phyloP scores from a whole-genome alignment of 2,888 invertebrate species.

The Anticlea derivata region DNA sequence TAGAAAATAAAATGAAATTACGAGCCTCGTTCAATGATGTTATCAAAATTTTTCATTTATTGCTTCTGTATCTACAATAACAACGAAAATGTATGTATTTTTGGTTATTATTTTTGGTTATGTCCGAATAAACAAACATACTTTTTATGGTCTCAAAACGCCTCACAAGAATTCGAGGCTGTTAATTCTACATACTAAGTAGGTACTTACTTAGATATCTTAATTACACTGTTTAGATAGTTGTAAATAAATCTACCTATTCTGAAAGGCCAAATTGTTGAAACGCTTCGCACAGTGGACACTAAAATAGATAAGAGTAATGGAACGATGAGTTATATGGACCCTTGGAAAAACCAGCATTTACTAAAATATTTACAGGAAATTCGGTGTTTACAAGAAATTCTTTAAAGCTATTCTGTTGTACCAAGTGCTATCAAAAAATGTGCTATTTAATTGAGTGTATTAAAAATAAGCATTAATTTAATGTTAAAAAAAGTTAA shows the following conservation, averaged over 20 bases:
- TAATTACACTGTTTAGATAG: slow-evolving; percentile 7
- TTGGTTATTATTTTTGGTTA: no score
- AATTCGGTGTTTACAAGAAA: background rate
- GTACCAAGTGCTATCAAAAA: slow-evolving; percentile 9
- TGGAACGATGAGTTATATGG: background rate
- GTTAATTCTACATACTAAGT: no score
- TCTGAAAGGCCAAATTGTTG: slow-evolving; percentile 27
- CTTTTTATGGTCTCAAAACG: no score
- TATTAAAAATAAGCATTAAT: slow-evolving; percentile 12
- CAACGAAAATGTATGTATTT: no score
- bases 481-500: no score
- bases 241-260: slow-evolving; percentile 14
- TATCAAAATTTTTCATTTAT: background rate
- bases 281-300: slow-evolving; percentile 7
- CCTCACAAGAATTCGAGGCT: no score
- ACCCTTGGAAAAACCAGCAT: background rate
- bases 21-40: background rate
- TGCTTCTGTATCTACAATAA: slow-evolving; percentile 2
- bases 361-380: slow-evolving; percentile 6
- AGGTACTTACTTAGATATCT: background rate
- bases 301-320: background rate
- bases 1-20: slow-evolving; percentile 11
- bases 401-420: background rate
- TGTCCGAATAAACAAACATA: no score
- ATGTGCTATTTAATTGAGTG: slow-evolving; percentile 10